Percentiles rank a stretch among this genome's conserved stretches.
Evolutionary conservation across 2,888 invertebrate genomes (phyloP).

Genomic region (Parnassius glacialis): DNA sequence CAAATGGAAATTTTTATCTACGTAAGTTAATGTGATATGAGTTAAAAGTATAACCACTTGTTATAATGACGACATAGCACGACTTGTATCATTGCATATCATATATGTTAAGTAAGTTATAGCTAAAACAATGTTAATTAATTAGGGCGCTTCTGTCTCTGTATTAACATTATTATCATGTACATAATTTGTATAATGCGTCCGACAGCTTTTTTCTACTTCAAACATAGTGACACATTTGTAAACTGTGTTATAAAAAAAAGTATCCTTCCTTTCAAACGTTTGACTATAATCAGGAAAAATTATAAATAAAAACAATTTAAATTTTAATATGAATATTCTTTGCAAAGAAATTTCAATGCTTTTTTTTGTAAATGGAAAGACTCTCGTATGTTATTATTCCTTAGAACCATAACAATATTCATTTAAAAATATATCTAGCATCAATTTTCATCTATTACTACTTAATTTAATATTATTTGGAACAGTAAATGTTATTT

Average conservation of each 20-base stretch:
- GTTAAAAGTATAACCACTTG: conserved; percentile 70
- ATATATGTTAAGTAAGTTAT: conserved; percentile 62
- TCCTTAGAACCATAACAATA: no score
- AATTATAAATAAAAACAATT: no score
- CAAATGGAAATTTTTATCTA: conserved; percentile 67
- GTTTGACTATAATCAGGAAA: no score
- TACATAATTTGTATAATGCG: conserved; percentile 41
- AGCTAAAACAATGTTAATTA: conserved; percentile 32
- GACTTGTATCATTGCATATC: conserved; percentile 76
- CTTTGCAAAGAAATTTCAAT: no score
- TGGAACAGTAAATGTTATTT: no score
- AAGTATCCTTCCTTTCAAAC: neutral
- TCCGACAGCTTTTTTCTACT: conserved; percentile 52
- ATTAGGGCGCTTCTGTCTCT: conserved; percentile 52
- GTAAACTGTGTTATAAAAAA: conserved; percentile 7
- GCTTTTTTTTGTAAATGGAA: no score
- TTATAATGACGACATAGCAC: conserved; percentile 71
- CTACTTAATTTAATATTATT: no score
- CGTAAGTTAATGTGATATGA: conserved; percentile 79
- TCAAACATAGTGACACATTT: conserved; percentile 34
- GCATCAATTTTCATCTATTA: no score
- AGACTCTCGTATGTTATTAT: no score
- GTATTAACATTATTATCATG: conserved; percentile 24
- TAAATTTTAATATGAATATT: no score
- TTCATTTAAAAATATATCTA: no score